A percentile compares a stretch with the other conserved stretches of the same genome.
Conservation (phyloP, 2,797 vertebrate genomes). For the Anguilla pacifica region DNA sequence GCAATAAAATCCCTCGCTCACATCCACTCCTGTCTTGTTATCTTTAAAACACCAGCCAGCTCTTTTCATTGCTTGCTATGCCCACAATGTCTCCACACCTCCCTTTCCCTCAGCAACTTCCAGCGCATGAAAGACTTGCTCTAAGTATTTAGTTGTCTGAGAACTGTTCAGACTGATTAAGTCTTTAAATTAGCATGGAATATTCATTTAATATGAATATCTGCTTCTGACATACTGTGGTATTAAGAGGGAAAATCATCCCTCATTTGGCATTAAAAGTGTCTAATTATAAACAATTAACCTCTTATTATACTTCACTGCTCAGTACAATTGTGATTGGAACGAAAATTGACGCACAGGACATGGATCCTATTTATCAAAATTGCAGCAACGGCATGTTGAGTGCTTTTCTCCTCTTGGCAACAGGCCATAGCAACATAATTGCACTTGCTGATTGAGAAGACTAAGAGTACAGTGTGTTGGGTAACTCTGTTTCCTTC, state of each 20-base stretch:
- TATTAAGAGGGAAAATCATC: conserved; percentile 21
- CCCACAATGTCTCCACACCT: background rate
- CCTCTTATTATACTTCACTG: background rate
- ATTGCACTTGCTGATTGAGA: background rate
- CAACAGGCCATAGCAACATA: background rate
- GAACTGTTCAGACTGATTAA: background rate
- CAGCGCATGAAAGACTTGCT: background rate
- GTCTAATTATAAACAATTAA: background rate
- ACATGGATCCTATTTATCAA: background rate
- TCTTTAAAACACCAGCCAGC: background rate
- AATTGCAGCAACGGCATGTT: background rate
- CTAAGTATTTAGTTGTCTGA: too few relatives aligned
- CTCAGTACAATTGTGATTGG: conserved; percentile 1
- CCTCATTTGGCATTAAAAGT: conserved; percentile 31
- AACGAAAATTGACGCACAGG: background rate
- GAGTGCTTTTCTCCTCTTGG: background rate
- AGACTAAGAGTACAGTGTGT: background rate
- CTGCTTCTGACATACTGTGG: background rate
- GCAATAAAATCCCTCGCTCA: background rate
- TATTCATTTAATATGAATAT: background rate
- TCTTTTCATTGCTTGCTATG: background rate
- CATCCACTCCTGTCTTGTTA: background rate
- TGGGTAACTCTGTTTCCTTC: background rate
- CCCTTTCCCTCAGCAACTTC: background rate
- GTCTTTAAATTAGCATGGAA: background rate